Base-by-base conservation (phyloP, 2,888 invertebrate genomes). In the Polia nebulosa region DNA sequence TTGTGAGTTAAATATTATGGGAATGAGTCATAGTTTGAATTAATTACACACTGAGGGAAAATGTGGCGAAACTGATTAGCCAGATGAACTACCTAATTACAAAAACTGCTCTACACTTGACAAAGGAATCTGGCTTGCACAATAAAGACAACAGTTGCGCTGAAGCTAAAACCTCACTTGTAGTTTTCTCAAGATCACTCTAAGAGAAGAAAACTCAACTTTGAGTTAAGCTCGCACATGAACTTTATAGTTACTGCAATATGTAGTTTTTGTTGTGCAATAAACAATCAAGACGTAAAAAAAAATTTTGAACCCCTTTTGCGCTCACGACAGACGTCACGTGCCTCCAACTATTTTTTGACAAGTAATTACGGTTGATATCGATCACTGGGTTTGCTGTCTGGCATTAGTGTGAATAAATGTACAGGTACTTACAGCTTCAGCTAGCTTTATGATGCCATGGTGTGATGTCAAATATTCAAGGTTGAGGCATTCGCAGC, bases 401-500 rank as follows among this genome's bases (percentile, higher is more conserved):
- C 1, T n/a, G n/a, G n/a, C 13, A 52, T n/a, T 32, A 20, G 1
- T 20, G 3, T 20, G 0, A 29, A 9, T n/a, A 52, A 32, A 15
- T 7, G 13, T 32, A n/a, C 2, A 20, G 32, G 20, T 15, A 52
- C 97, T 96, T 95, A 97, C 98, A 84, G 98, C 96, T 96, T 98
- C 97, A 74, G 96, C 95, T 3, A 98, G 87, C 93, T 98, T 98
- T 56, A 98, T 93, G 34, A 98, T 89, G 22, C 98, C 98, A 44
- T 97, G 96, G 78, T 97, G 96, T 1, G 97, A 97, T 52, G 97
- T 97, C 17, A 98, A 92, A 89, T 98, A 98, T 49, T 97, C 97
- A 61, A 98, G 96, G 90, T 98, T 97, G 65, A 98, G 93, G 88
- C 98, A 98, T 22, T 98, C 97, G 87, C 97, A 98, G 86, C 98